These are phyloP conservation scores for Meliscaeva auricollis DNA, from an alignment of 2,888 invertebrate genomes.

Conservation along the genomic window DNA sequence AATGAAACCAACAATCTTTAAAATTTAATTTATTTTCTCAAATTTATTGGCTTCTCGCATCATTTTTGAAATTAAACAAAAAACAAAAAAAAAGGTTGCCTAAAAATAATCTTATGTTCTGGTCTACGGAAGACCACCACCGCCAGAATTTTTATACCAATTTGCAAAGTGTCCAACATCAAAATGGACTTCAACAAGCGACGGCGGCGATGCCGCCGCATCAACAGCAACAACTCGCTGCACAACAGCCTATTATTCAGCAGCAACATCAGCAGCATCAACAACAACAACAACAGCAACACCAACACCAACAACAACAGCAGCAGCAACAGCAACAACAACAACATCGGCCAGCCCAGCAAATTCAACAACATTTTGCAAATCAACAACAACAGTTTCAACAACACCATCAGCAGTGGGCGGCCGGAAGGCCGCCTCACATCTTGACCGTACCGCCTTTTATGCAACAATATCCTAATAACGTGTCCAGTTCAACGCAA, in stretches of 20 bases:
- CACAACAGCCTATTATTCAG: constrained; percentile 66
- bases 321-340: constrained; percentile 74
- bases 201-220: constrained; percentile 74
- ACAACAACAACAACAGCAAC: constrained; percentile 57
- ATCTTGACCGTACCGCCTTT: constrained; percentile 69
- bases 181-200: constrained; percentile 75
- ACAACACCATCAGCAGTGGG: constrained; percentile 76
- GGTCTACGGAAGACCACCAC: constrained; percentile 76
- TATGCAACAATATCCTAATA: constrained; percentile 56
- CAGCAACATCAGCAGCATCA: constrained; percentile 76
- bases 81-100: constrained; percentile 60
- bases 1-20: neutral
- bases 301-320: constrained; percentile 73
- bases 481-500: constrained; percentile 53
- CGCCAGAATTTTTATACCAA: constrained; percentile 65
- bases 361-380: constrained; percentile 56
- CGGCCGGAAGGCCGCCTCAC: constrained; percentile 44
- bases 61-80: neutral
- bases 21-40: constrained; percentile 2
- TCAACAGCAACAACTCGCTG: constrained; percentile 74
- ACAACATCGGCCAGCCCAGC: constrained; percentile 59
- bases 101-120: constrained; percentile 68
- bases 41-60: neutral
- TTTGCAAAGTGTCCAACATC: constrained; percentile 73
- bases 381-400: constrained; percentile 65